Percentiles rank a stretch among this genome's conserved stretches.
These are phyloP conservation scores for Apamea crenata DNA, from an alignment of 2,888 invertebrate species.

Conservation along the genomic window DNA sequence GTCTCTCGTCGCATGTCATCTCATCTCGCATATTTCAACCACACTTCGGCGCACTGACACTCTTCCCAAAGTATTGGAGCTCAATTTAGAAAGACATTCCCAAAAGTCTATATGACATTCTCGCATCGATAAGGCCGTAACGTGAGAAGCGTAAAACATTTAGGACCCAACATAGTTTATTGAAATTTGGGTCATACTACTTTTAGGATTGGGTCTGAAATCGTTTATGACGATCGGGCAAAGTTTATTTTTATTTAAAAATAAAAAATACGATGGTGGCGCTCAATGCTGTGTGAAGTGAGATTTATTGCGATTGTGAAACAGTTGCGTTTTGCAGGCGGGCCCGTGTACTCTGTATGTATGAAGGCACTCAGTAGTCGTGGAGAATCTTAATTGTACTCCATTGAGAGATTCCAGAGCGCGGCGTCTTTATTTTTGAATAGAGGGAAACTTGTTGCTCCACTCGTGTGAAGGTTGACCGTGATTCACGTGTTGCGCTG, in stretches of 20 bases:
- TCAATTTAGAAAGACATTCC: slow-evolving; percentile 70
- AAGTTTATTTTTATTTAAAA: slow-evolving; percentile 79
- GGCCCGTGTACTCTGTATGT: slow-evolving; percentile 77
- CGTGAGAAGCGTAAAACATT: slow-evolving; percentile 83
- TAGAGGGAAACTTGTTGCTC: slow-evolving; percentile 82
- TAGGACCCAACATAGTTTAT: slow-evolving; percentile 67
- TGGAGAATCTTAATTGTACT: slow-evolving; percentile 88
- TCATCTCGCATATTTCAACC: slow-evolving; percentile 59
- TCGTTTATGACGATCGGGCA: slow-evolving; percentile 68
- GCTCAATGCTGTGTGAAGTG: slow-evolving; percentile 80
- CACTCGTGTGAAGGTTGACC: slow-evolving; percentile 70
- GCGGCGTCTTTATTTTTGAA: slow-evolving; percentile 84
- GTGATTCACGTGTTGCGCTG: slow-evolving; percentile 74
- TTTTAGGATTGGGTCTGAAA: slow-evolving; percentile 75
- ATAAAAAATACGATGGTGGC: slow-evolving; percentile 73
- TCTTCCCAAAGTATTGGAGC: slow-evolving; percentile 70
- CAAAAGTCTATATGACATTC: slow-evolving; percentile 75
- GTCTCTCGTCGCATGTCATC: slow-evolving; percentile 51
- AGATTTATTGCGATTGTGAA: slow-evolving; percentile 83
- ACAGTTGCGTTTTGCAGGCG: slow-evolving; percentile 80
- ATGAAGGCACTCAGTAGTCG: slow-evolving; percentile 79
- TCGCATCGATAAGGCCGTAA: slow-evolving; percentile 76
- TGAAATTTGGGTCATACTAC: slow-evolving; percentile 76
- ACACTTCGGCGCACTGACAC: slow-evolving; percentile 65
- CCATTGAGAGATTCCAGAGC: slow-evolving; percentile 85